Evolutionary conservation across 2,113 vertebrate genomes (phyloP), one percentile per base, ranked within the genome.

Genomic region (Pheucticus melanocephalus): DNA sequence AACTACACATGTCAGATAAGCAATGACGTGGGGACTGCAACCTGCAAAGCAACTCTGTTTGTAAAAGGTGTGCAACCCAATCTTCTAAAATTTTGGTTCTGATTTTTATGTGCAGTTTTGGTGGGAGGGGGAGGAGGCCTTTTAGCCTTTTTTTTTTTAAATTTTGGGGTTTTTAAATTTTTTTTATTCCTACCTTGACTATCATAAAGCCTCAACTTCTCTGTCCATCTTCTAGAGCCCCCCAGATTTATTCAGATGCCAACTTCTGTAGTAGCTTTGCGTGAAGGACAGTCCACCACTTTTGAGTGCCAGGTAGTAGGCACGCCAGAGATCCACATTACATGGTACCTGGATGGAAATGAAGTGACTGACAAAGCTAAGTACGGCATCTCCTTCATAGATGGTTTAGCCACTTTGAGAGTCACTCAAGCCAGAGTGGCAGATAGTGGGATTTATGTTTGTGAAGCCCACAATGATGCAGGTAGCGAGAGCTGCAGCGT

Each of bases 391-490:
- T 97, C 98, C 70, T 99, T 99, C 84, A 35, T 95, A 54, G 98
- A 99, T 12, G 99, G 98, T 40, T 91, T 99, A 95, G 99, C 98
- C 90, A 98, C 98, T 42, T 98, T 99, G 95, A 99, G 99, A 92
- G 96, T 99, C 48, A 97, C 96, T 64, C 91, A 95, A 53, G 97
- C 98, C 75, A 98, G 98, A 61, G 94, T 98, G 81, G 98, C 98
- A 86, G 99, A 99, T 28, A 98, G 98, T 48, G 99, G 99, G 10
- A 98, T 98, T 64, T 99, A 99, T 44, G 98, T 99, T 95, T 99
- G 99, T 40, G 99, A 99, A 97, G 99, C 99, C 86, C 98, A 97
- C n/a, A 99, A 99, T 83, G 99, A 99, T 17, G 99, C 99, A 5
- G 99, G 99, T 84, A 99, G 98, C 8, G 99, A 99, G 54, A 99